phyloP scores from a whole-genome alignment of 2,797 vertebrate genomes.

The Oreochromis mossambicus region DNA sequence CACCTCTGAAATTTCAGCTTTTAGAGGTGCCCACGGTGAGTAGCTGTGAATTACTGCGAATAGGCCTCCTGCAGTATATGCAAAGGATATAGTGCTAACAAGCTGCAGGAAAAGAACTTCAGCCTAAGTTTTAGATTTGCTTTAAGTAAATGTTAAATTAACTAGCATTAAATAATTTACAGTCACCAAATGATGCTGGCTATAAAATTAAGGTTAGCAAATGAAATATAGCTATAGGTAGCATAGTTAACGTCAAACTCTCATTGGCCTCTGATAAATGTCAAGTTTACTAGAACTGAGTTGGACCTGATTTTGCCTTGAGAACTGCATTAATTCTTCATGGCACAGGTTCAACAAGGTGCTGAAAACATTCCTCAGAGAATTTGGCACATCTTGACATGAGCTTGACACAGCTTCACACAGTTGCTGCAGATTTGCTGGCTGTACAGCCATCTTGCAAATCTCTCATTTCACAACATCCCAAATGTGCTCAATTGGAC shows the following conservation, averaged over 20 bases:
- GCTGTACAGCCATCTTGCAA: neutral
- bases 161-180: neutral
- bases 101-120: neutral
- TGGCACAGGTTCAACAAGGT: neutral
- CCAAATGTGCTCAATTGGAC: neutral
- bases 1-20: neutral
- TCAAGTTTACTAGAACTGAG: neutral
- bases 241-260: neutral
- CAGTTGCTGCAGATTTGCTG: neutral
- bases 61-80: neutral
- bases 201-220: neutral
- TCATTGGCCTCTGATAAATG: neutral
- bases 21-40: neutral
- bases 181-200: neutral
- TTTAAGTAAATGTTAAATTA: neutral
- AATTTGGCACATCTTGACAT: neutral
- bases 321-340: neutral
- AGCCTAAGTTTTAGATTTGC: neutral
- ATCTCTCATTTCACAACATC: neutral
- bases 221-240: neutral
- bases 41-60: neutral
- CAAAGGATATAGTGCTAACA: neutral
- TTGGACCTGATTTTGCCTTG: neutral
- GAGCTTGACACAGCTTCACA: rapidly evolving
- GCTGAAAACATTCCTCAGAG: neutral